A percentile compares a stretch with the other conserved stretches of the same genome.
These are phyloP conservation scores for Dermatemys mawii DNA, from an alignment of 2,113 vertebrate genomes.

Conservation along the genomic window DNA sequence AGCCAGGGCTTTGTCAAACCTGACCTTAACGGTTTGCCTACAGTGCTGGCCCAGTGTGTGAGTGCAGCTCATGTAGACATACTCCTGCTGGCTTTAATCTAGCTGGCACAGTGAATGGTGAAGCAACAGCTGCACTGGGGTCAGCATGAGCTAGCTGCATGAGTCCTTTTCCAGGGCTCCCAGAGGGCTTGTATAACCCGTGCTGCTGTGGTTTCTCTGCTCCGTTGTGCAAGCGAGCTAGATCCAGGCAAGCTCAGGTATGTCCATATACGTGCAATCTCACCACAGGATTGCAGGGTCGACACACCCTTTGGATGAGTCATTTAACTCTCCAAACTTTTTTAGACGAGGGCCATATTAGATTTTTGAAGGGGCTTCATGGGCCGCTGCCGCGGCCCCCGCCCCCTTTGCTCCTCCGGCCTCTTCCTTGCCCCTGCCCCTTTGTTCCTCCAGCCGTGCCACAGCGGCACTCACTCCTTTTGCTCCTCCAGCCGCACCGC, in stretches of 20 bases:
- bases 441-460: too few species aligned
- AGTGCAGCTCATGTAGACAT: not conserved
- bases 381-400: too few species aligned
- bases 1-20: too few species aligned
- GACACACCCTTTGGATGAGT: not conserved
- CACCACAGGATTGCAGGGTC: not conserved
- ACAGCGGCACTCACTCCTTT: too few species aligned
- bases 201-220: not conserved
- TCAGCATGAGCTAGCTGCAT: not conserved
- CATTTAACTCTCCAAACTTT: too few species aligned
- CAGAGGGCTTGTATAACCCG: not conserved
- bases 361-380: too few species aligned
- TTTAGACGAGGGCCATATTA: too few species aligned
- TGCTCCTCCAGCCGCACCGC: too few species aligned
- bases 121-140: not conserved
- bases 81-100: too few species aligned
- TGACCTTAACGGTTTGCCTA: too few species aligned
- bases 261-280: not conserved
- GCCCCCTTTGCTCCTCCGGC: too few species aligned
- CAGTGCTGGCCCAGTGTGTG: not conserved
- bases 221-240: not conserved
- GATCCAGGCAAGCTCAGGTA: not conserved
- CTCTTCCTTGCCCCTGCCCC: too few species aligned
- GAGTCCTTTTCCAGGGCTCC: not conserved
- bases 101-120: not conserved